A percentile compares a stretch with the other conserved stretches of the same genome.
Evolutionary conservation across 2,797 vertebrate species (phyloP).

Genomic region (Telmatherina bonti): DNA sequence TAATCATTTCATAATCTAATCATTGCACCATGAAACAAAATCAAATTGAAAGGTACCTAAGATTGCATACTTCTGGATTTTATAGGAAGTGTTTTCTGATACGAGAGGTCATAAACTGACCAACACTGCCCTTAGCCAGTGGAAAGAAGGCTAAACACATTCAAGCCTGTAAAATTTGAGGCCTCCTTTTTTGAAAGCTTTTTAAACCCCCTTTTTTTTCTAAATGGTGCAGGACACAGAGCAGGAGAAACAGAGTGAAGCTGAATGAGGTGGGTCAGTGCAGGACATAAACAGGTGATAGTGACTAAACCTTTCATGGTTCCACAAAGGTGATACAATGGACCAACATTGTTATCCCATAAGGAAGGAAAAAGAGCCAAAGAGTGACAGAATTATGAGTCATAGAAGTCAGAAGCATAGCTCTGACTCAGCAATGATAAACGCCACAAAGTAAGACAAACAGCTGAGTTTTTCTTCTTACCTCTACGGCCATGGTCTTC

Average conservation of each 20-base stretch:
- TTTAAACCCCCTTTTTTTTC: not conserved
- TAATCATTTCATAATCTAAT: too few species aligned
- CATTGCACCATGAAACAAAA: too few species aligned
- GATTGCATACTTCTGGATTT: too few species aligned
- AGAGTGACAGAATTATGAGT: conserved; percentile 59
- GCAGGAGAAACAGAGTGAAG: conserved; percentile 60
- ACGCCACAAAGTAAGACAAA: conserved; percentile 26
- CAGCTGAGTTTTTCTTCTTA: conserved; percentile 64
- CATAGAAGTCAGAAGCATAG: conserved; percentile 56
- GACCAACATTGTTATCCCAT: conserved; percentile 58
- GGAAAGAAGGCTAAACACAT: conserved; percentile 38
- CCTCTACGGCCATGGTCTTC: conserved; percentile 81
- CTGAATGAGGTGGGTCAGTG: conserved; percentile 61
- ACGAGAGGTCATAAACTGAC: conserved; percentile 7
- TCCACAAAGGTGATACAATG: conserved; percentile 69
- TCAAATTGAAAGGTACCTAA: too few species aligned
- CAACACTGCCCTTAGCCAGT: conserved; percentile 7
- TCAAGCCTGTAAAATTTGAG: conserved; percentile 43
- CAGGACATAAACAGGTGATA: conserved; percentile 70
- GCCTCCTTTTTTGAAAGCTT: conserved; percentile 43
- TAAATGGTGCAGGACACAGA: conserved; percentile 12
- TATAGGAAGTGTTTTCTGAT: too few species aligned
- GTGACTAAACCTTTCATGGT: conserved; percentile 68
- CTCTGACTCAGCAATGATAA: conserved; percentile 61
- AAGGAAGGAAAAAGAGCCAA: conserved; percentile 61